Conservation (phyloP, 2,113 vertebrate genomes). For the Cyprinodon brontotheroides region DNA sequence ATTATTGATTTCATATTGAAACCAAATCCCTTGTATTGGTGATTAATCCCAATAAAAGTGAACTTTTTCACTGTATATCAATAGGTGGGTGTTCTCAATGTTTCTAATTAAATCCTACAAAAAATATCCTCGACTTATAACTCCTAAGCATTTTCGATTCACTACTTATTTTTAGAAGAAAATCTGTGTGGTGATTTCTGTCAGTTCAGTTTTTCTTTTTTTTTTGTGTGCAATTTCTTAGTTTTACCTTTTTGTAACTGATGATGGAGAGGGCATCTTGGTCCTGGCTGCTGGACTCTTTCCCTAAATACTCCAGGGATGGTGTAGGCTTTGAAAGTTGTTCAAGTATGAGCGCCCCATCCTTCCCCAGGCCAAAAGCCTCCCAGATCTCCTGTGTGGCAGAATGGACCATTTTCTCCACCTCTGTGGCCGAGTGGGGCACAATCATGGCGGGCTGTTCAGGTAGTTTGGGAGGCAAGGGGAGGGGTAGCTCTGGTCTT, state of each 20-base stretch:
- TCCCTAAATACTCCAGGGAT: slow-evolving; percentile 74
- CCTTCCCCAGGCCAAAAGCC: slow-evolving; percentile 80
- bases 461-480: slow-evolving; percentile 77
- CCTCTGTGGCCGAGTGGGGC: slow-evolving; percentile 86
- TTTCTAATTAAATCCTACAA: background rate
- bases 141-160: too few species aligned
- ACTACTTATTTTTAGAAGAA: background rate
- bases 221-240: background rate
- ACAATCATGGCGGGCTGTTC: slow-evolving; percentile 88
- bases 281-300: slow-evolving; percentile 74
- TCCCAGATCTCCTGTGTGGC: slow-evolving; percentile 91
- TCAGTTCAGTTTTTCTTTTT: background rate
- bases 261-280: slow-evolving; percentile 81
- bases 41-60: too few species aligned
- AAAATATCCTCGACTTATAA: background rate
- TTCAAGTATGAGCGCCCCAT: slow-evolving; percentile 69
- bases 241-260: slow-evolving; percentile 89
- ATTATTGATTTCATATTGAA: background rate
- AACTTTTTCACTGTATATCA: too few species aligned
- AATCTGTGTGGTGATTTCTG: background rate
- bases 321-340: slow-evolving; percentile 65
- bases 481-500: slow-evolving; percentile 78
- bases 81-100: background rate
- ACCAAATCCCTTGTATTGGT: background rate
- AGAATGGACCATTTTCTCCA: slow-evolving; percentile 86